phyloP scores from a whole-genome alignment of 2,888 invertebrate genomes.

The Mayetiola destructor region DNA sequence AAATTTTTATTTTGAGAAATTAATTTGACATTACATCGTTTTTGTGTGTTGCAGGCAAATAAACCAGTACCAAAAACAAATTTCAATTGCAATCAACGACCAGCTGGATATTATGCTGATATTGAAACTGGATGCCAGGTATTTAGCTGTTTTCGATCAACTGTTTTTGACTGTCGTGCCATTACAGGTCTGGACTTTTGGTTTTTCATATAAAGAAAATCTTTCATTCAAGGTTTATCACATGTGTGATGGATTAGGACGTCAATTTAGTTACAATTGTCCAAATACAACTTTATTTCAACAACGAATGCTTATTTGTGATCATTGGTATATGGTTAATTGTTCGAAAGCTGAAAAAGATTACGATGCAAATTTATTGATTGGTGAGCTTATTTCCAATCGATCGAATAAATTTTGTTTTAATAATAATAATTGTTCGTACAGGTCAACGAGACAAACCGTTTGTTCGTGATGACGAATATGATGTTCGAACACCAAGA shows the following conservation, averaged over 20 bases:
- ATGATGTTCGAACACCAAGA: conserved; percentile 49
- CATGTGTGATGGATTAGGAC: conserved; percentile 63
- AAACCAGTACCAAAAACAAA: conserved; percentile 34
- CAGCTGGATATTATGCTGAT: conserved; percentile 60
- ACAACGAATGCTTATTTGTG: conserved; percentile 66
- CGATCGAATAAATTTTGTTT: background rate
- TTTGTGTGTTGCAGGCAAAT: background rate
- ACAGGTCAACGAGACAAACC: conserved; percentile 53
- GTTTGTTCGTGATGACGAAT: conserved; percentile 51
- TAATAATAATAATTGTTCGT: conserved; percentile 27
- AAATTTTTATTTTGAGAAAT: too few relatives aligned
- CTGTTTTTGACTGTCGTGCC: background rate
- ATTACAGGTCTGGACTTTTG: background rate
- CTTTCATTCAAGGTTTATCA: conserved; percentile 48
- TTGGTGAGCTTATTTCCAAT: conserved; percentile 37
- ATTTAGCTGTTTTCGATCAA: conserved; percentile 19
- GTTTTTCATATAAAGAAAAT: background rate
- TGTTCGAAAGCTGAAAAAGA: conserved; percentile 54
- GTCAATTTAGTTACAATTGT: conserved; percentile 63
- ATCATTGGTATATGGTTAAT: conserved; percentile 69
- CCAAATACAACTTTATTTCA: conserved; percentile 68
- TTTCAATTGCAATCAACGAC: conserved; percentile 52
- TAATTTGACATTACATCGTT: background rate
- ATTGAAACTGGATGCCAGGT: conserved; percentile 61
- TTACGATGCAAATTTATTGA: conserved; percentile 54